phyloP scores from a whole-genome alignment of 2,113 vertebrate genomes.

The Cheilinus undulatus region DNA sequence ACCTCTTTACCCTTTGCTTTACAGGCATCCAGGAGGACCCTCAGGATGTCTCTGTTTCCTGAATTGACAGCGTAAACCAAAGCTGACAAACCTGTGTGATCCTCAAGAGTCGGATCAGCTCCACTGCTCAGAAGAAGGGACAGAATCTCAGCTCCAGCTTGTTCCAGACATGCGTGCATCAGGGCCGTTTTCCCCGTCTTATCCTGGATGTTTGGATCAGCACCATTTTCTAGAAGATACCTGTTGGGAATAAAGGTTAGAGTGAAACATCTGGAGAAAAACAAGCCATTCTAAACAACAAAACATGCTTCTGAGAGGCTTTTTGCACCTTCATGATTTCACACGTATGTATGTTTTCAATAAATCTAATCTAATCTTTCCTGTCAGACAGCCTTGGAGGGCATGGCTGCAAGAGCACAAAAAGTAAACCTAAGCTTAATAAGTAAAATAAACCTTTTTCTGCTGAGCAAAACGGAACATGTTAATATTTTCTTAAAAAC shows the following conservation, averaged over 20 bases:
- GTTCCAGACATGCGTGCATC: conserved; percentile 91
- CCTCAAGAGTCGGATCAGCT: conserved; percentile 92
- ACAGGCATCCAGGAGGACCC: conserved; percentile 89
- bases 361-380: no score
- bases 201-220: conserved; percentile 95
- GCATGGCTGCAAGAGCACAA: no score
- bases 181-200: conserved; percentile 91
- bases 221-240: conserved; percentile 92
- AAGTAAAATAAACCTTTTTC: no score
- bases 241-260: conserved; percentile 46
- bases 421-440: no score
- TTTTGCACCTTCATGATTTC: no score
- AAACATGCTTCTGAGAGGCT: background rate
- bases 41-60: conserved; percentile 87
- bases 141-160: conserved; percentile 87
- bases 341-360: no score
- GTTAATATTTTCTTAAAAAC: no score
- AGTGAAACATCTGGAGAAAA: background rate
- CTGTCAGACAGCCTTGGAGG: no score
- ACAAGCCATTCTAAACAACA: background rate
- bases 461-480: no score
- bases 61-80: conserved; percentile 90
- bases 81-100: conserved; percentile 87
- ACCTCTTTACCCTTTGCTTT: conserved; percentile 92
- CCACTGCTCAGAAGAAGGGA: conserved; percentile 86